Evolutionary conservation across 2,888 invertebrate genomes (phyloP).

Genomic region (Drosophila ezoana): DNA sequence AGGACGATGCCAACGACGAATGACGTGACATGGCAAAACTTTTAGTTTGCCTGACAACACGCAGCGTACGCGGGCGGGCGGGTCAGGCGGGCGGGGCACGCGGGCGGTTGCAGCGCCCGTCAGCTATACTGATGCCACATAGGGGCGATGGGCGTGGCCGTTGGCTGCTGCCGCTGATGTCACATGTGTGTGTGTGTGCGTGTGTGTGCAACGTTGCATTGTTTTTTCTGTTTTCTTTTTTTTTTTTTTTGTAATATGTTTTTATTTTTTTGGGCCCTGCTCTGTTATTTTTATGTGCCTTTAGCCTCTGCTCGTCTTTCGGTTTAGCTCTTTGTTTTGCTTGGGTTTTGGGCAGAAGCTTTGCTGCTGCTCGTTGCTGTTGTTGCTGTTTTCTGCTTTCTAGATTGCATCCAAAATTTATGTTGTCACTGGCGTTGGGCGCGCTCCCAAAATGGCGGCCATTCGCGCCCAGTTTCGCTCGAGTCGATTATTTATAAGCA

Average conservation of each 20-base stretch:
- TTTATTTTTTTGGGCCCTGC: conserved; percentile 42
- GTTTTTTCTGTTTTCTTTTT: conserved; percentile 20
- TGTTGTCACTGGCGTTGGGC: conserved; percentile 70
- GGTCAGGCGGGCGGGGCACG: background rate
- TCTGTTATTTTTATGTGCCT: conserved; percentile 71
- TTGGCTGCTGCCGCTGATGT: conserved; percentile 41
- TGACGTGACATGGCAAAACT: conserved; percentile 81
- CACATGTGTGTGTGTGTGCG: conserved; percentile 44
- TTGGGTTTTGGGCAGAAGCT: conserved; percentile 8
- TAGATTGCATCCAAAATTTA: conserved; percentile 82
- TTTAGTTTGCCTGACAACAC: conserved; percentile 76
- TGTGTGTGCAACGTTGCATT: conserved; percentile 52
- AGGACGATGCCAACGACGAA: conserved; percentile 64
- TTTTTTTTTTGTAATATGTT: conserved; percentile 15
- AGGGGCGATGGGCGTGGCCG: conserved; percentile 51
- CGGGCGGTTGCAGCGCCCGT: conserved; percentile 30
- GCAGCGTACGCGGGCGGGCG: conserved; percentile 53
- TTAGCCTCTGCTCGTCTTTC: conserved; percentile 42
- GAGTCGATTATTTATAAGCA: conserved; percentile 81
- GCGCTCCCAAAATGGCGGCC: conserved; percentile 68
- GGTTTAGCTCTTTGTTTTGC: conserved; percentile 45
- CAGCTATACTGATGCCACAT: conserved; percentile 40
- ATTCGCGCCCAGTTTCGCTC: conserved; percentile 58
- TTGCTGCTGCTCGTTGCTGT: conserved; percentile 11
- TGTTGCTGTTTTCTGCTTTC: conserved; percentile 44